Base-by-base conservation (phyloP, 2,797 vertebrate species). In the Macropus fuliginosus region DNA sequence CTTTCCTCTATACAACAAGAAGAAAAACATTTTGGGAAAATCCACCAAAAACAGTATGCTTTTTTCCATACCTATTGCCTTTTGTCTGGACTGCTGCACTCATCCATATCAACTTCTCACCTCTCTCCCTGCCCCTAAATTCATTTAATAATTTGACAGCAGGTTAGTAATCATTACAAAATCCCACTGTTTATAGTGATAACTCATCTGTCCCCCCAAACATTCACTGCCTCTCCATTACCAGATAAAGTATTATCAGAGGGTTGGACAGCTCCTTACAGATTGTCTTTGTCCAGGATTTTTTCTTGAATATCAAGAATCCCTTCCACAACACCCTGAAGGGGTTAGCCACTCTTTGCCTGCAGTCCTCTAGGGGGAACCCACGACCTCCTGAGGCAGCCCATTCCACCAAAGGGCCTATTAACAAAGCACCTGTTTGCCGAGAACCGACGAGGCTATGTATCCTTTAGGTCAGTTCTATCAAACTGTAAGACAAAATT, bases 61-160 rank as follows among this genome's bases (percentile, higher is more conserved):
- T 11, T 87, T 12, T 87, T 87, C 74, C 40, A 46, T 9, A 50
- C 57, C 57, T 54, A 12, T 93, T 97, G 31, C 54, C 66, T 94
- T 56, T 90, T 96, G 21, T 92, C 40, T 93, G 74, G 12, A 52
- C 94, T 91, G 90, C 91, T 95, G 66, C 27, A 55, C 27, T 95
- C 74, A 87, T 87, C 74, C 40, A 81, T 46, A 46, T 81, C n/a
- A 87, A 27, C 21, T 13, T 62, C 57, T 50, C 8, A 46, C 6
- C 2, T 24, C n/a, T 81, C 2, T 81, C 18, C 6, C n/a, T 24
- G 24, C n/a, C 11, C 66, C 40, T 87, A 50, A 87, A 27, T 87
- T 87, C 21, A 87, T 50, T 87, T 87, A 87, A 87, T 87, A 87
- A 50, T 87, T 50, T 87, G 24, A 21, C 40, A 14, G 5, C n/a